These are phyloP conservation scores for Biston betularia DNA, from an alignment of 2,888 invertebrate species.

Conservation along the genomic window DNA sequence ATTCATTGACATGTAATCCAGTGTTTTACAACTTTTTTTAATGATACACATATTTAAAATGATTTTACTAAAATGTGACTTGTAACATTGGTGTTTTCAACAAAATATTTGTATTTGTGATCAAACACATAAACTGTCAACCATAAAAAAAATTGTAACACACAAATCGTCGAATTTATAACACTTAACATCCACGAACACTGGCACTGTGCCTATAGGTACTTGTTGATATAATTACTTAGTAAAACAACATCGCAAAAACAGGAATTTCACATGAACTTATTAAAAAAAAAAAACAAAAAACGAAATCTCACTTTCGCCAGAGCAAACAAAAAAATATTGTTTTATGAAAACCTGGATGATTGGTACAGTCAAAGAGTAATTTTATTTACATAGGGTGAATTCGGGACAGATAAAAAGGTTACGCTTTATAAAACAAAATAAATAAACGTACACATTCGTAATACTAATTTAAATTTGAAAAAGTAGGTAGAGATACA, in stretches of 20 bases:
- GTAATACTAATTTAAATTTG: not conserved
- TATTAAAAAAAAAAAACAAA: not conserved
- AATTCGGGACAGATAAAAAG: slow-evolving; percentile 18
- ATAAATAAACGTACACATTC: slow-evolving; percentile 12
- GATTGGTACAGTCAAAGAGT: slow-evolving; percentile 14
- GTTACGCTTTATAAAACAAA: slow-evolving; percentile 11
- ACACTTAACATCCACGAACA: too few species aligned
- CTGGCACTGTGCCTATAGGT: too few species aligned
- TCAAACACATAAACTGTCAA: too few species aligned
- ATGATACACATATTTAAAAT: too few species aligned
- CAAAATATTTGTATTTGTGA: too few species aligned
- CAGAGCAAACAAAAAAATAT: slow-evolving; percentile 21
- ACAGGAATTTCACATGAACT: not conserved
- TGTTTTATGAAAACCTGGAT: slow-evolving; percentile 9
- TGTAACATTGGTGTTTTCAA: too few species aligned
- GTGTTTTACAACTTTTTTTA: too few species aligned
- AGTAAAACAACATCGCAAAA: not conserved
- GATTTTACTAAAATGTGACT: too few species aligned
- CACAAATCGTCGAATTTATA: too few species aligned
- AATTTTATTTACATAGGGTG: slow-evolving; percentile 15
- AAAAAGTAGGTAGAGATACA: not conserved
- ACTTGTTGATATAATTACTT: too few species aligned
- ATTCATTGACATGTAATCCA: too few species aligned
- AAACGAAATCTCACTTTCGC: slow-evolving; percentile 5
- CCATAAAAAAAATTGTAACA: too few species aligned